phyloP scores from a whole-genome alignment of 2,113 vertebrate species.

The Hemichromis elongatus region DNA sequence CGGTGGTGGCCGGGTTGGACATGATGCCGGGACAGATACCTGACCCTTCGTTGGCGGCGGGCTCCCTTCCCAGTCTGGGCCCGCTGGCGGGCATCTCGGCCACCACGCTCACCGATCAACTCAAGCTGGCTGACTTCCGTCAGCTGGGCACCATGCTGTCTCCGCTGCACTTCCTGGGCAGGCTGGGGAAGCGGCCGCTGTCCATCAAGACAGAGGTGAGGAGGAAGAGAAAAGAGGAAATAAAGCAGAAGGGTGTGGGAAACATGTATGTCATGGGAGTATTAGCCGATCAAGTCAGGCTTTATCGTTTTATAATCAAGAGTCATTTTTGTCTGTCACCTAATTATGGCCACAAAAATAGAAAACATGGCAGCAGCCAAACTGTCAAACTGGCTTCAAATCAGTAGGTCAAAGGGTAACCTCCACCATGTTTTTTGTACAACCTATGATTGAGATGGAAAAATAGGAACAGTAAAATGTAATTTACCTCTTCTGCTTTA shows the following conservation, averaged over 20 bases:
- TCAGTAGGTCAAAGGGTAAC: background rate
- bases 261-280: background rate
- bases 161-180: constrained; percentile 85
- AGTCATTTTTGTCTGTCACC: background rate
- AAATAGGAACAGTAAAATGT: background rate
- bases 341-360: background rate
- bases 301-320: background rate
- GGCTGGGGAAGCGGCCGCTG: constrained; percentile 86
- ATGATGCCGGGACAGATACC: constrained; percentile 99
- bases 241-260: background rate
- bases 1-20: constrained; percentile 72
- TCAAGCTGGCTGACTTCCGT: constrained; percentile 87
- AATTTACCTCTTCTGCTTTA: background rate
- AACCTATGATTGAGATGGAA: background rate
- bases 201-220: constrained; percentile 88
- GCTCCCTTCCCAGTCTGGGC: constrained; percentile 86
- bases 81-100: constrained; percentile 86
- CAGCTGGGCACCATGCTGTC: constrained; percentile 88
- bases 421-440: background rate
- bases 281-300: background rate
- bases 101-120: constrained; percentile 86
- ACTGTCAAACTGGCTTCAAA: background rate
- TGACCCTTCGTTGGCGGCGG: constrained; percentile 88
- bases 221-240: constrained; percentile 1
- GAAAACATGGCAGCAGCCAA: background rate